Conservation (phyloP, 2,888 invertebrate genomes). For the Anarsia innoxiella region DNA sequence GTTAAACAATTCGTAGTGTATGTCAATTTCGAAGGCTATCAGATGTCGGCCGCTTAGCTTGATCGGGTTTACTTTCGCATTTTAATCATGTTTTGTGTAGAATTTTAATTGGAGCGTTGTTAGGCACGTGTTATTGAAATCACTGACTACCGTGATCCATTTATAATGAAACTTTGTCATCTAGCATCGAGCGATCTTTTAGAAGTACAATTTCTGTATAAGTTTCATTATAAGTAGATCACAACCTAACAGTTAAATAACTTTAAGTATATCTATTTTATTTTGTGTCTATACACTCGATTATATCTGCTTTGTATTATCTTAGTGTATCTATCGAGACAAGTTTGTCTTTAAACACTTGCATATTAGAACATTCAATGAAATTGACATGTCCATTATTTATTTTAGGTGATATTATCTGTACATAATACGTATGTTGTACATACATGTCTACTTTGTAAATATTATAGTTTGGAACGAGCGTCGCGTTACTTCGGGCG, state of each 20-base stretch:
- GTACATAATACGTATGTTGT: constrained; percentile 62
- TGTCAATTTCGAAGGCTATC: constrained; percentile 73
- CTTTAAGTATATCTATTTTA: background rate
- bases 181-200: background rate
- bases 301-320: background rate
- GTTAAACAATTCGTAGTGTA: constrained; percentile 65
- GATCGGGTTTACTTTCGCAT: constrained; percentile 20
- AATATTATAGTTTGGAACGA: constrained; percentile 41
- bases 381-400: constrained; percentile 70
- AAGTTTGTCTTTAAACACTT: constrained; percentile 46
- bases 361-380: constrained; percentile 59
- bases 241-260: too few relatives aligned
- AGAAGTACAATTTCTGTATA: constrained; percentile 3
- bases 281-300: background rate
- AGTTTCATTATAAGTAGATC: constrained; percentile 5
- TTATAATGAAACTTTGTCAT: background rate
- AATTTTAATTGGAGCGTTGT: constrained; percentile 8
- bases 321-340: constrained; percentile 33
- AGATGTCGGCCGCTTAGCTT: constrained; percentile 44
- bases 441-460: constrained; percentile 58
- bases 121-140: background rate
- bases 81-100: too few relatives aligned
- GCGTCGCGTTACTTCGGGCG: constrained; percentile 34
- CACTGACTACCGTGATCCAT: background rate
- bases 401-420: constrained; percentile 60